Base-by-base conservation (phyloP, 2,113 vertebrate genomes). In the Barnardius zonarius region DNA sequence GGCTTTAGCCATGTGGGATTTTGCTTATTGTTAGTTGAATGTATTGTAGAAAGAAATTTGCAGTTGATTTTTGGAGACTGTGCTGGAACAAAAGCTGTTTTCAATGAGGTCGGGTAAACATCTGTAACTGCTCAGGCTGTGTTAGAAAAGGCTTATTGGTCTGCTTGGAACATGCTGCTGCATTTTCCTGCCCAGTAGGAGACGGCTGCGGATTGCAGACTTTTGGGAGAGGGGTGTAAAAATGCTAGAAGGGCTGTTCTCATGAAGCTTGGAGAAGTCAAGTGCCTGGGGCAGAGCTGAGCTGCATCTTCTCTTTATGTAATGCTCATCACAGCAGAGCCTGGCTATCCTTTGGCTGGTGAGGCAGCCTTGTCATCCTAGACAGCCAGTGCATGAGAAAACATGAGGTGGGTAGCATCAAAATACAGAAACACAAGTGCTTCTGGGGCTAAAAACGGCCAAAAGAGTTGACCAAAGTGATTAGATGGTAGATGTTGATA, bases 51-150 rank as follows among this genome's bases (percentile, higher is more conserved):
- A 81, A 72, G 33, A 91, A 93, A 72, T 51, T 43, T 83, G 63
- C 23, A 46, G 43, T 55, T 93, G 64, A 68, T 55, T 88, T 88
- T 83, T 49, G 31, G 69, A 95, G 76, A 24, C 4, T 17, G 13
- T 86, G 31, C 52, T 88, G 44, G 52, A 92, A 88, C 43, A 19
- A 83, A 81, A 88, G 44, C 66, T 86, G 43, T 88, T 95, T 96
- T 81, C 46, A 57, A 2, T 70, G 43, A 66, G 49, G 9, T 52
- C 62, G 49, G 17, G 37, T 74, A 86, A 92, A 92, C 73, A 83
- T 86, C 80, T 93, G 25, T 84, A 90, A 79, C 39, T 88, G 48
- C 83, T 79, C 62, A 72, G 66, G 74, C 74, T 92, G 43, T 30
- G 22, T 5, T 93, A 83, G 61, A 68, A 86, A 51, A 46, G 35